Evolutionary conservation across 2,888 invertebrate species (phyloP).

Genomic region (Cerceris ruficornis): DNA sequence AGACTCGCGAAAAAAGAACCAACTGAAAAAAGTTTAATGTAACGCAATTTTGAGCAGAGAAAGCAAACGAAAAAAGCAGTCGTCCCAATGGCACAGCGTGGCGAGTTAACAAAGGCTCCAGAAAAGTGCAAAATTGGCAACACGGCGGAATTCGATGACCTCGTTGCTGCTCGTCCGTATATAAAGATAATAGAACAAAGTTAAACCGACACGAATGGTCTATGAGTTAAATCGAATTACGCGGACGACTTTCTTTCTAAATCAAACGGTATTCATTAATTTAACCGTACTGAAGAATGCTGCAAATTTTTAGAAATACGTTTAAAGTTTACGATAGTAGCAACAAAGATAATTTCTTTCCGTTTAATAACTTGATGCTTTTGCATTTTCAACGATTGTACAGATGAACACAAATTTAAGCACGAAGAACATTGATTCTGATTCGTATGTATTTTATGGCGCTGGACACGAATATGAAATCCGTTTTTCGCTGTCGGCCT

Average conservation of each 20-base stretch:
- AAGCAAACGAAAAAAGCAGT: not conserved
- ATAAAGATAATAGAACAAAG: constrained; percentile 66
- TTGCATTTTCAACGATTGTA: not conserved
- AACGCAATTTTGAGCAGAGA: not conserved
- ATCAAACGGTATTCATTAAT: not conserved
- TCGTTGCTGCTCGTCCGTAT: constrained; percentile 62
- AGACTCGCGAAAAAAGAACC: not conserved
- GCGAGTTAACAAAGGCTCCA: constrained; percentile 10
- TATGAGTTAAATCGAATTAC: not conserved
- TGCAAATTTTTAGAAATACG: not conserved
- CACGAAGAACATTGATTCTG: no score
- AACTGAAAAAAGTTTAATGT: not conserved
- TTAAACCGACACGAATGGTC: constrained; percentile 6
- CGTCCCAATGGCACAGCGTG: not conserved
- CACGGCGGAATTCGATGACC: constrained; percentile 65
- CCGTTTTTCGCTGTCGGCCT: no score
- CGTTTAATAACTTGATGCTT: not conserved
- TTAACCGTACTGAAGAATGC: not conserved
- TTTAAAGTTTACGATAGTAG: not conserved
- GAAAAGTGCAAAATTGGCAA: constrained; percentile 80
- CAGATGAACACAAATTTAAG: no score
- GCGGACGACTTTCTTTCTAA: not conserved
- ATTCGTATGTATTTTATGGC: no score
- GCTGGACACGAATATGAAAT: no score
- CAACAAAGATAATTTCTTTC: not conserved